Conservation (phyloP, 1,140 invertebrate species). For the Drosophila sp. region DNA sequence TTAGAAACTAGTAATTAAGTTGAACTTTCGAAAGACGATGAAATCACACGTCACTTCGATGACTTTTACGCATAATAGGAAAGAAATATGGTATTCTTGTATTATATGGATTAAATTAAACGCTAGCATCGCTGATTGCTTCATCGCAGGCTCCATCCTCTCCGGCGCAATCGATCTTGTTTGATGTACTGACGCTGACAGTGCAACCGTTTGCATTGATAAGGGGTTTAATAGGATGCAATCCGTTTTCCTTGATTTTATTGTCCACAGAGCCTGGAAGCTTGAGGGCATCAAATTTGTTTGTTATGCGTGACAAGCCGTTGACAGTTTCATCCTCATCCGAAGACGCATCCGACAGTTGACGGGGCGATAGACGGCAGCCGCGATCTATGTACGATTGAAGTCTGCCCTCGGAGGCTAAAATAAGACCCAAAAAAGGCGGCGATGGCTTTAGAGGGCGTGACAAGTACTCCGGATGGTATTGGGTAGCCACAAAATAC, state of each 20-base stretch:
- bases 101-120: neutral
- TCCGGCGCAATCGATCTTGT: neutral
- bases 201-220: slow-evolving; percentile 35
- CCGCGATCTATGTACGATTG: slow-evolving; percentile 89
- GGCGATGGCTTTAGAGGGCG: slow-evolving; percentile 97
- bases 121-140: slow-evolving; percentile 9
- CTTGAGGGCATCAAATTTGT: slow-evolving; percentile 36
- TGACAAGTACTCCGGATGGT: slow-evolving; percentile 98
- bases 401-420: slow-evolving; percentile 93
- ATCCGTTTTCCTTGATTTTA: neutral
- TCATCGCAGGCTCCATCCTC: slow-evolving; percentile 49
- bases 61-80: too few species aligned
- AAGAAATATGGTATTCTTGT: neutral
- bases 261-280: slow-evolving; percentile 3
- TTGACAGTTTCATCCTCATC: slow-evolving; percentile 85
- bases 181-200: slow-evolving; percentile 18
- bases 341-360: slow-evolving; percentile 89
- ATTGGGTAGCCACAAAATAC: slow-evolving; percentile 98
- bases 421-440: slow-evolving; percentile 96
- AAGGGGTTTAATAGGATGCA: slow-evolving; percentile 39
- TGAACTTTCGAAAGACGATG: neutral
- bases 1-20: slow-evolving; percentile 34
- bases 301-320: slow-evolving; percentile 29
- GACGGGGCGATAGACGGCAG: slow-evolving; percentile 88
- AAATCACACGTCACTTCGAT: neutral